Base-by-base conservation (phyloP, 2,113 vertebrate genomes). In the Macrotus californicus region DNA sequence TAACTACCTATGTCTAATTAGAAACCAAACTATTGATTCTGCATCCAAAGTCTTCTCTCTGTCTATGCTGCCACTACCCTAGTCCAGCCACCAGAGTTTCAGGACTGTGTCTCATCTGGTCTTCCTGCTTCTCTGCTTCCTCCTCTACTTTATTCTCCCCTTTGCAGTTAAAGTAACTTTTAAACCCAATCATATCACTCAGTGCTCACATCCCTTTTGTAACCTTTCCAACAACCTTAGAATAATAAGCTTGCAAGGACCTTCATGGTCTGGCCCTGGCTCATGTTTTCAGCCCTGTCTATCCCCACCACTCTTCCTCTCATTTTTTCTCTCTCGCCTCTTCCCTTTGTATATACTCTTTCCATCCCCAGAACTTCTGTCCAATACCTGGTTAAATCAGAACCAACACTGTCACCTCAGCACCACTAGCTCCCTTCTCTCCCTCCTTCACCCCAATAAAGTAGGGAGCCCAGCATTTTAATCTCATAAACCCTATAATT, bases 41-140 rank as follows among this genome's bases (percentile, higher is more conserved):
- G 4, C 24, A 26, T 70, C 26, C 6, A 2, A 13, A 56, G 31
- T 26, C 26, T 29, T 12, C 41, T 82, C 52, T 26, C 43, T 0
- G 1, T 7, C 54, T 6, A 0, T 18, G 15, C 34, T 26, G 2
- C 36, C 13, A 22, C 19, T 15, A 6, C 16, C 46, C n/a, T 10
- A 7, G 24, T 24, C 46, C 24, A 61, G n/a, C 29, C n/a, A 5
- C 31, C 16, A 12, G 61, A 41, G 3, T 12, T 36, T 18, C 1
- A 48, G 48, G 36, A 46, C 39, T 3, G 0, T 24, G 11, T 31
- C 34, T 48, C 48, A 39, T 26, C 41, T 84, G 48, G 31, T n/a
- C 46, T n/a, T 34, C 29, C 50, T 39, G 24, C 13, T 26, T 41
- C 52, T 85, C 43, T 76, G 13, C 7, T 77, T 39, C 6, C 31